Percentiles rank a stretch among this genome's conserved stretches.
These are phyloP conservation scores for Gallinago paraguaiae DNA, from an alignment of 2,113 vertebrate species.

Conservation along the genomic window DNA sequence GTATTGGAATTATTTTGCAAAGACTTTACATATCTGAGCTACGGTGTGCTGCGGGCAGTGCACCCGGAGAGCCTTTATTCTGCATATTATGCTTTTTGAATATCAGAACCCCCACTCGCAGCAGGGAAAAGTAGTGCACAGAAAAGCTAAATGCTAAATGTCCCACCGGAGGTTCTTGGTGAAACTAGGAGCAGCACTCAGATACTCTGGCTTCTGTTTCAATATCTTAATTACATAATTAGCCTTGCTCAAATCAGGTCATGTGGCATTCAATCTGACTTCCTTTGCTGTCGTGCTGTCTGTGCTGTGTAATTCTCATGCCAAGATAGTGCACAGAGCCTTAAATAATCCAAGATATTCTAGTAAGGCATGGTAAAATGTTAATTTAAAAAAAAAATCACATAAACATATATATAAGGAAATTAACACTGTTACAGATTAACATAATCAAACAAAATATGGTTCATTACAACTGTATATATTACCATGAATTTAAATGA, in stretches of 20 bases:
- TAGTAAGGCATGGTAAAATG: constrained; percentile 46
- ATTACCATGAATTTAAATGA: constrained; percentile 71
- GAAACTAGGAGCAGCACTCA: constrained; percentile 21
- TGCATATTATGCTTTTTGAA: neutral
- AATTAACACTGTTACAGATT: constrained; percentile 75
- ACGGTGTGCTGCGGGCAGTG: neutral
- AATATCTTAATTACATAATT: constrained; percentile 67
- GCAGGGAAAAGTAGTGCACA: neutral
- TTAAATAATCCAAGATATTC: constrained; percentile 68
- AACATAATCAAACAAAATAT: constrained; percentile 76
- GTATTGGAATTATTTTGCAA: neutral
- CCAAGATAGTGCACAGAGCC: constrained; percentile 17
- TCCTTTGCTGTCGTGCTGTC: constrained; percentile 53
- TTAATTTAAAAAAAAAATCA: constrained; percentile 68
- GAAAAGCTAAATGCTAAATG: constrained; percentile 38
- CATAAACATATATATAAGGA: constrained; percentile 73
- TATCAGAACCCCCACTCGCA: neutral
- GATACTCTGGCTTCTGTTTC: constrained; percentile 57
- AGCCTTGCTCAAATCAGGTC: constrained; percentile 61
- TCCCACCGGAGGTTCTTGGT: neutral
- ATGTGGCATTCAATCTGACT: constrained; percentile 60
- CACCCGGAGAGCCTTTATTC: neutral
- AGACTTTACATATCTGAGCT: neutral
- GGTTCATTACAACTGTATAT: constrained; percentile 70
- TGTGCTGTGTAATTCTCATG: constrained; percentile 48